phyloP scores from a whole-genome alignment of 1,140 invertebrate genomes.

The Mercenaria mercenaria region DNA sequence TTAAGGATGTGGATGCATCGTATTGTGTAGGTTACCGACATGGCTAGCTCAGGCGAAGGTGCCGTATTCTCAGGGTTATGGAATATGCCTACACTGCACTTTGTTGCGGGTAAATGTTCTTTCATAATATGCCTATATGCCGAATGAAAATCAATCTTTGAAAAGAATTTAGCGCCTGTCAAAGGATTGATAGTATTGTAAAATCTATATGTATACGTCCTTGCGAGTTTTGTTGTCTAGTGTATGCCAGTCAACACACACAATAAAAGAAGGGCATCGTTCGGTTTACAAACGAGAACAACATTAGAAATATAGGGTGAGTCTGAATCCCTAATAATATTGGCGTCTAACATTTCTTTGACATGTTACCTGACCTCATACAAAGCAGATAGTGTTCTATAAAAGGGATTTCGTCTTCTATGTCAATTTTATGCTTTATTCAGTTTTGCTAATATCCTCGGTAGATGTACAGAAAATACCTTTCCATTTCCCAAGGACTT shows the following conservation, averaged over 20 bases:
- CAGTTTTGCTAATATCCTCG: no score
- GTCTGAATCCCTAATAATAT: constrained; percentile 45
- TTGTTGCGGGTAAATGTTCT: no score
- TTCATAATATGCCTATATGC: constrained; percentile 83
- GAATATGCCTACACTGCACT: no score
- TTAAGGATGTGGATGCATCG: no score
- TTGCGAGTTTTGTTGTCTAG: constrained; percentile 85
- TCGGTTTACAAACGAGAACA: constrained; percentile 87
- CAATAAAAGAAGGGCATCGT: constrained; percentile 84
- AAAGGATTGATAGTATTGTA: constrained; percentile 85
- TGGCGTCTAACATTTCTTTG: constrained; percentile 52
- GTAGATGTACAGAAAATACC: no score
- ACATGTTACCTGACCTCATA: constrained; percentile 58
- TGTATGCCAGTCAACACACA: constrained; percentile 86
- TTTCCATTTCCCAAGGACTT: constrained; percentile 27
- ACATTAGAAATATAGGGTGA: constrained; percentile 50
- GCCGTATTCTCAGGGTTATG: no score
- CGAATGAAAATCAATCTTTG: no score
- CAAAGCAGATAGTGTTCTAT: constrained; percentile 54
- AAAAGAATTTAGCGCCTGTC: constrained; percentile 64
- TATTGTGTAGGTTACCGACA: no score
- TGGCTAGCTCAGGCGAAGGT: no score
- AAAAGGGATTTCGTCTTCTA: no score
- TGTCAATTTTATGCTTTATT: no score
- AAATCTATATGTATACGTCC: constrained; percentile 87